Evolutionary conservation across 2,113 vertebrate species (phyloP), one percentile per base, ranked within the genome.

Genomic region (Oncorhynchus clarkii): DNA sequence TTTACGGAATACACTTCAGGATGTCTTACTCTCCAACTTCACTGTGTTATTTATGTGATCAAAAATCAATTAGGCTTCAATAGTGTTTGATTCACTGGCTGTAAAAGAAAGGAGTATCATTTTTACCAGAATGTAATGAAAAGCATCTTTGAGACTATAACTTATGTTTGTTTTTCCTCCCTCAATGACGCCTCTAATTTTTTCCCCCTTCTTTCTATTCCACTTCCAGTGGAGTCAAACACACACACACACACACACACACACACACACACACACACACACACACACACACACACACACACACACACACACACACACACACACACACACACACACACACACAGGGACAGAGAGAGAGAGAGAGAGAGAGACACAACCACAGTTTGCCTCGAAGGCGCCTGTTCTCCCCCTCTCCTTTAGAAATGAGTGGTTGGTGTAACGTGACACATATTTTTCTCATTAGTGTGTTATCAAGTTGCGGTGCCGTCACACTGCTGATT

Each of bases 81-180:
- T 78, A 78, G 12, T 60, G n/a, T 80, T 87, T 81, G 76, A 78
- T 82, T 62, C 78, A 20, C 67, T 85, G 82, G 76, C 72, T 69
- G 29, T 9, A 66, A 69, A 75, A 80, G 69, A 74, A 68, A 84
- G 76, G 29, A 12, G 73, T 14, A 48, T 22, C 14, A 69, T 67
- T 59, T 70, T 51, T 57, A 79, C 69, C 80, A 72, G 78, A 69
- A 72, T 51, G 27, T 84, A 75, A 85, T 84, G 51, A 81, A 72
- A 81, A 85, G 71, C 78, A 85, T 48, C 68, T 76, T 76, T 27
- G 65, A 70, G 72, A 81, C 77, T n/a, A 73, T 69, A 77, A 77
- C 69, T 66, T 24, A 16, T 72, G 51, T 84, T 39, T 39, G 39
- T 39, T 88, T 78, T 54, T 79, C 51, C 51, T 68, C 51, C 31